These are phyloP conservation scores for Drosophila percnosoma DNA, from an alignment of 2,888 invertebrate genomes.

Conservation along the genomic window DNA sequence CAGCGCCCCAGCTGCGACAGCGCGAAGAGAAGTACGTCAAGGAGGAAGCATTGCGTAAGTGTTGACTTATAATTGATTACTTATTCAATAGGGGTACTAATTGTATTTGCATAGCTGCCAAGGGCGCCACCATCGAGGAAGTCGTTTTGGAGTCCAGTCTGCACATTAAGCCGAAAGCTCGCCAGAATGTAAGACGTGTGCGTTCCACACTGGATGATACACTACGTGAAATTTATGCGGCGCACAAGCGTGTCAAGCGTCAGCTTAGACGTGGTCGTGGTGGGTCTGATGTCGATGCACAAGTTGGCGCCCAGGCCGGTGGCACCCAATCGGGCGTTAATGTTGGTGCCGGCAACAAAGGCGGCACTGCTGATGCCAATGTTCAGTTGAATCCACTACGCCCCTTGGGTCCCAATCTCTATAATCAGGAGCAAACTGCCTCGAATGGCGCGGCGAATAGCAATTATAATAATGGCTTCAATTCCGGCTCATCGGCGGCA, in stretches of 20 bases:
- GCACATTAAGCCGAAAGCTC: constrained; percentile 84
- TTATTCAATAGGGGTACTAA: constrained; percentile 6
- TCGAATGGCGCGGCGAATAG: constrained; percentile 80
- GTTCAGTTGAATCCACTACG: constrained; percentile 51
- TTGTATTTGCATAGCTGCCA: constrained; percentile 55
- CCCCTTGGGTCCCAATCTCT: constrained; percentile 53
- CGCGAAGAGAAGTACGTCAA: constrained; percentile 77
- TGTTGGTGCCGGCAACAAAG: constrained; percentile 59
- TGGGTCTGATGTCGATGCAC: constrained; percentile 6
- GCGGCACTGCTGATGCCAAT: constrained; percentile 63
- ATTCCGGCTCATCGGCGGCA: constrained; percentile 79
- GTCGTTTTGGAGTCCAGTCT: constrained; percentile 86
- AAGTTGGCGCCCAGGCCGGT: constrained; percentile 48
- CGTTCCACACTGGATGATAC: constrained; percentile 50
- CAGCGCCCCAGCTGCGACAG: constrained; percentile 65
- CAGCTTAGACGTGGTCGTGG: constrained; percentile 20
- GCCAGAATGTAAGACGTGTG: constrained; percentile 57
- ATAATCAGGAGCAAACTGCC: constrained; percentile 76
- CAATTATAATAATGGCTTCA: constrained; percentile 65
- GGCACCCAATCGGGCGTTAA: constrained; percentile 58
- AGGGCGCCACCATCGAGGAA: constrained; percentile 84
- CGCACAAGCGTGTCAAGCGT: constrained; percentile 80
- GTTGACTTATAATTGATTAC: constrained; percentile 7
- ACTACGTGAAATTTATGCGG: constrained; percentile 47
- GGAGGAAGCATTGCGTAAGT: constrained; percentile 76